Evolutionary conservation across 2,888 invertebrate species (phyloP), one percentile per base, ranked within the genome.

Genomic region (Drosophila greeni): DNA sequence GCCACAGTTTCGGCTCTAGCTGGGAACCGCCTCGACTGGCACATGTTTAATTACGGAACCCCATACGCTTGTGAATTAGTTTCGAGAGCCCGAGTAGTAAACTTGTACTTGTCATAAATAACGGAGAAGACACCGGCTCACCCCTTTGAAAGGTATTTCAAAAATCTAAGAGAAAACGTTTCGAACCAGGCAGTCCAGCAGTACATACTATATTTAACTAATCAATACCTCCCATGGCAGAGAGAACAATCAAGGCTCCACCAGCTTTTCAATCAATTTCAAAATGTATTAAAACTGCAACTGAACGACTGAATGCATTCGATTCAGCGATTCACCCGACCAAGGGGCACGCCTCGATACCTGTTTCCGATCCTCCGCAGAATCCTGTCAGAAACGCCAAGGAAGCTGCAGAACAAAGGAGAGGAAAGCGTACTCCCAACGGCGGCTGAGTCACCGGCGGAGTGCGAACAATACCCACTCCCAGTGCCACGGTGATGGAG

Each of bases 81-180:
- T 81, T 76, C 55, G 64, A 81, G 51, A 31, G 51, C 23, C 51
- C 12, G 20, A 49, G 79, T 67, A 66, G 70, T 66, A 61, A 57
- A 42, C 26, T 75, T 56, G 76, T 72, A 73, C 78, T 76, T 78
- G 80, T 81, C 79, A 81, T 80, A 81, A 80, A 81, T 81, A 76
- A 76, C 70, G 67, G 49, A 64, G 56, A 67, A 64, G 64, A 55
- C 40, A 47, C 48, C 26, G 51, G 20, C 59, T 11, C n/a, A 18
- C 2, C 31, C n/a, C 6, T 24, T 18, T 1, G 26, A 36, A 14
- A 14, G 26, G 36, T 20, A 12, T 29, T 37, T 20, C 2, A n/a
- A 20, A 29, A 29, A n/a, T 56, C 49, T n/a, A 7, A 5, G 20
- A 29, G 37, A 14, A 18, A 39, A 14, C 11, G 0, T 4, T 29